phyloP scores from a whole-genome alignment of 2,113 vertebrate genomes.

The Colistium nudipinnis region DNA sequence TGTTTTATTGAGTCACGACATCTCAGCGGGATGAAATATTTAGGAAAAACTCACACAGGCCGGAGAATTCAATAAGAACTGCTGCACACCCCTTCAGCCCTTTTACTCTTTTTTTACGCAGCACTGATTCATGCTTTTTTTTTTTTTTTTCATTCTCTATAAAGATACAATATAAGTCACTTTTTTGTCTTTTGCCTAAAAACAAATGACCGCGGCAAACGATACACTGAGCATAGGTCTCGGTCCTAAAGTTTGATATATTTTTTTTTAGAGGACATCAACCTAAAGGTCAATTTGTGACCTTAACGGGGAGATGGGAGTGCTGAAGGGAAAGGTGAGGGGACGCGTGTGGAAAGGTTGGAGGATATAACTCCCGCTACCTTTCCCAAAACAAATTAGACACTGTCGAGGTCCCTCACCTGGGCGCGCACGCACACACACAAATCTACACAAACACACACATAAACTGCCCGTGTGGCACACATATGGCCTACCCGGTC shows the following conservation, averaged over 20 bases:
- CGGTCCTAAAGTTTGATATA: background rate
- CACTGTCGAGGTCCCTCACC: constrained; percentile 93
- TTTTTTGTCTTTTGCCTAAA: background rate
- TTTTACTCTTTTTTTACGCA: background rate
- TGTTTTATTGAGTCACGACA: constrained; percentile 42
- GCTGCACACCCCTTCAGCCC: constrained; percentile 1
- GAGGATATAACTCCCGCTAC: constrained; percentile 86
- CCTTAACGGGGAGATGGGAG: constrained; percentile 3
- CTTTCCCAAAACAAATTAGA: constrained; percentile 99
- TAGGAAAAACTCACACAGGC: constrained; percentile 4
- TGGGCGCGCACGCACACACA: constrained; percentile 79
- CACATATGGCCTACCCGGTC: constrained; percentile 97
- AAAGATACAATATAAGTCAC: background rate
- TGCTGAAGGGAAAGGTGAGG: constrained; percentile 19
- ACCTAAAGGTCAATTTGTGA: constrained; percentile 24
- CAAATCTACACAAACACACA: constrained; percentile 19
- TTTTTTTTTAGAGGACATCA: constrained; percentile 1
- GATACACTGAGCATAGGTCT: background rate
- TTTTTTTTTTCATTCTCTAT: background rate
- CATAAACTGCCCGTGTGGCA: constrained; percentile 53
- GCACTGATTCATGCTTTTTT: background rate
- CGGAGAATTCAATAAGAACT: constrained; percentile 10
- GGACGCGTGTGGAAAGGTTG: constrained; percentile 67
- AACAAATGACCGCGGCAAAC: background rate
- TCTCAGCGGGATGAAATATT: constrained; percentile 42